phyloP scores from a whole-genome alignment of 2,888 invertebrate species.

The Pristionchus arcanus region DNA sequence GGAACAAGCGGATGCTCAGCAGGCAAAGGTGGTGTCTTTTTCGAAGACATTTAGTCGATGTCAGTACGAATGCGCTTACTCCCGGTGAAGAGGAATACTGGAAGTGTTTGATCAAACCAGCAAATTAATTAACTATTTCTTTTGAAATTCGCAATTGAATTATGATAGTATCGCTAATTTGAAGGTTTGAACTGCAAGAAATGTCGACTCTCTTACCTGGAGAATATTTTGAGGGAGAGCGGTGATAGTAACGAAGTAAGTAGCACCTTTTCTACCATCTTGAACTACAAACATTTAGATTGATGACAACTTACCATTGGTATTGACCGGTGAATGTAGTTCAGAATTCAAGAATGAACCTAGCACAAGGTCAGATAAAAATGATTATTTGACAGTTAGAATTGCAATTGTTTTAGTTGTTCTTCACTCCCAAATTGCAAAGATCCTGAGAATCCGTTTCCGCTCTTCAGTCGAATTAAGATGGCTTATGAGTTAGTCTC shows the following conservation, averaged over 20 bases:
- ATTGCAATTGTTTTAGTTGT: neutral
- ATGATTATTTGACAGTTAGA: neutral
- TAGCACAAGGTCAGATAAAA: too few relatives aligned
- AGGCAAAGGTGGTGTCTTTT: neutral
- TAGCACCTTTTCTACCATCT: too few relatives aligned
- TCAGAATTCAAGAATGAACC: too few relatives aligned
- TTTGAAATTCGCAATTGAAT: too few relatives aligned
- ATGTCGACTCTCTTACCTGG: neutral
- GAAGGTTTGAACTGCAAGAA: neutral
- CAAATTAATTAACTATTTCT: too few relatives aligned
- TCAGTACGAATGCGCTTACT: too few relatives aligned
- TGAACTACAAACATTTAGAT: too few relatives aligned
- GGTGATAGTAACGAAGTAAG: neutral
- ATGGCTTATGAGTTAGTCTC: neutral
- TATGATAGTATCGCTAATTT: too few relatives aligned
- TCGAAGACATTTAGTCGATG: too few relatives aligned
- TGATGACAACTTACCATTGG: too few relatives aligned
- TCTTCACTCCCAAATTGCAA: neutral
- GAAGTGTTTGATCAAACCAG: neutral
- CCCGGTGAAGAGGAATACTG: too few relatives aligned
- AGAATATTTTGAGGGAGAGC: neutral
- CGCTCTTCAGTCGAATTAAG: neutral
- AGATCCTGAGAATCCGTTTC: neutral
- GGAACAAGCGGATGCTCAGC: neutral
- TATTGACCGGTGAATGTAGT: too few relatives aligned